Evolutionary conservation across 2,797 vertebrate species (phyloP).

Genomic region (Semotilus atromaculatus): DNA sequence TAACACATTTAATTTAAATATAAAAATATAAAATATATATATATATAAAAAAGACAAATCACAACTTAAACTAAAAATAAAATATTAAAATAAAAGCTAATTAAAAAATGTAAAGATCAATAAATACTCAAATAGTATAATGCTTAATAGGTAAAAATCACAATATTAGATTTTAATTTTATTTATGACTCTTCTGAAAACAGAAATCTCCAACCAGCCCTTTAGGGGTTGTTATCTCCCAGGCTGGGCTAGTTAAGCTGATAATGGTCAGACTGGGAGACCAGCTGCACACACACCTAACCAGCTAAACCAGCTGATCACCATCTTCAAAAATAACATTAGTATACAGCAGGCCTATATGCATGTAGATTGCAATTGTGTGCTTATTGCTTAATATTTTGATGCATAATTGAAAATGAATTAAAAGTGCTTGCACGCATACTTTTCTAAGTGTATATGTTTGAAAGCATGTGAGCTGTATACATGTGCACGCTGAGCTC

Average conservation of each 20-base stretch:
- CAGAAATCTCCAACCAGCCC: not conserved
- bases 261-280: not conserved
- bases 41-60: too few species aligned
- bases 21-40: not conserved
- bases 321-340: not conserved
- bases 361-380: not conserved
- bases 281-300: not conserved
- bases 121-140: not conserved
- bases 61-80: not conserved
- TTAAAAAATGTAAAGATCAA: not conserved
- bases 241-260: accelerated
- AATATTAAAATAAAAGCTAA: not conserved
- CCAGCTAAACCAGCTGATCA: not conserved
- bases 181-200: not conserved
- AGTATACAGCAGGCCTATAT: not conserved
- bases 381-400: not conserved
- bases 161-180: not conserved
- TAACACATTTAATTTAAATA: not conserved
- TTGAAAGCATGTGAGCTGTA: not conserved
- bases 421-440: not conserved
- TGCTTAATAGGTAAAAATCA: not conserved
- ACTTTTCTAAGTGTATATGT: not conserved
- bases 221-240: not conserved
- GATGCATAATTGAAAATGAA: too few species aligned
- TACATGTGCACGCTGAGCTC: slow-evolving; percentile 9